These are phyloP conservation scores for Notarius quadriscutis DNA, from an alignment of 2,113 vertebrate species.

Conservation along the genomic window DNA sequence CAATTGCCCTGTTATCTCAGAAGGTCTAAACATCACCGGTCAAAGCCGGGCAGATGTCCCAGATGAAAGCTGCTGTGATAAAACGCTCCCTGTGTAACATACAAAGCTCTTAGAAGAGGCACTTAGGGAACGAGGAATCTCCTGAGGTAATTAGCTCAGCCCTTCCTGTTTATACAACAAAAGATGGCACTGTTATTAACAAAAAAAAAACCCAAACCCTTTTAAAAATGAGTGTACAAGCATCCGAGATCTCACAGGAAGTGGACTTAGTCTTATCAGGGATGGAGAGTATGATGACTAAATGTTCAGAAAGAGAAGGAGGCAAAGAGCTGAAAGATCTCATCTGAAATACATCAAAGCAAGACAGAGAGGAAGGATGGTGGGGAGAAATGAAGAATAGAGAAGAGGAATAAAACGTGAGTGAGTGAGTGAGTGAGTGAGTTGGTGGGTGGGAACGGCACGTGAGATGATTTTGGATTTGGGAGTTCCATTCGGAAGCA, in stretches of 20 bases:
- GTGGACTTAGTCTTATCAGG: constrained; percentile 56
- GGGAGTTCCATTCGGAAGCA: not conserved
- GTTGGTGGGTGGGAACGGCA: not conserved
- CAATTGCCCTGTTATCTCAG: not conserved
- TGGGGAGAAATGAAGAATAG: not conserved
- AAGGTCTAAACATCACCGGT: not conserved
- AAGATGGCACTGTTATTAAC: constrained; percentile 44
- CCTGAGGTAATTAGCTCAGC: constrained; percentile 56
- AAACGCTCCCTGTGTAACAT: not conserved
- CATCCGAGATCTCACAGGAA: constrained; percentile 70
- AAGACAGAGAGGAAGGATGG: not conserved
- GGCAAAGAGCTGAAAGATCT: not conserved
- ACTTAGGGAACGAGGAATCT: constrained; percentile 2
- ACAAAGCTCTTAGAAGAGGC: not conserved
- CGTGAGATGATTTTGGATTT: not conserved
- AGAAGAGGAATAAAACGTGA: not conserved
- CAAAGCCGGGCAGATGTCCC: not conserved
- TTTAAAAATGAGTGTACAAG: constrained; percentile 57
- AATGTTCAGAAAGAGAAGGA: not conserved
- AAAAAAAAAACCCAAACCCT: constrained; percentile 49
- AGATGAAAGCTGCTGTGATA: not conserved
- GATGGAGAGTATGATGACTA: constrained; percentile 51
- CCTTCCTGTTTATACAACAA: constrained; percentile 73
- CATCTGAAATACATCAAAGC: not conserved
- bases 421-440: not conserved